Evolutionary conservation across 2,797 vertebrate species (phyloP).

Genomic region (Cynodonichthys magdalenae): DNA sequence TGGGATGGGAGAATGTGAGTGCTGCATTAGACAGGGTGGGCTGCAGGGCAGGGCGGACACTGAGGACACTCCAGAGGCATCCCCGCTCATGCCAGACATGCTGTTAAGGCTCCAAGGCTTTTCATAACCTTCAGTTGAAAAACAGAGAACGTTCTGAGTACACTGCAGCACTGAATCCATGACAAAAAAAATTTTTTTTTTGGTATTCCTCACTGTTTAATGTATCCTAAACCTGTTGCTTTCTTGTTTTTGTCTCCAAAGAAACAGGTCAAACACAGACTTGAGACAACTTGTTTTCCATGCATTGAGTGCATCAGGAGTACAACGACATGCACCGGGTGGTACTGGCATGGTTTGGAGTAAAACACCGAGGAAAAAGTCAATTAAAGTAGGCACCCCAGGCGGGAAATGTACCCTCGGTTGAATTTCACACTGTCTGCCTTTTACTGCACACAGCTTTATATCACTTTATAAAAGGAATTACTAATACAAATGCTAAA

Average conservation of each 20-base stretch:
- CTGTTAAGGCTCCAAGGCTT: conserved; percentile 93
- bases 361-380: conserved; percentile 61
- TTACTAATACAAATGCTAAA: conserved; percentile 8
- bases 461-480: conserved; percentile 33
- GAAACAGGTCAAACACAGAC: conserved; percentile 78
- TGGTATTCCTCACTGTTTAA: conserved; percentile 58
- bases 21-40: conserved; percentile 90
- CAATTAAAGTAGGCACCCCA: conserved; percentile 66
- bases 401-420: conserved; percentile 65
- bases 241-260: conserved; percentile 82
- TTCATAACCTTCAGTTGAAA: conserved; percentile 92
- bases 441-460: conserved; percentile 28
- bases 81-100: conserved; percentile 88
- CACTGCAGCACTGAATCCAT: conserved; percentile 87
- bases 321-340: conserved; percentile 86
- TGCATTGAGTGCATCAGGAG: conserved; percentile 74
- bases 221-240: conserved; percentile 77
- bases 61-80: conserved; percentile 87
- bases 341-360: conserved; percentile 83
- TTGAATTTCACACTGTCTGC: conserved; percentile 39
- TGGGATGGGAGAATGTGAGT: conserved; percentile 91
- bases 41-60: conserved; percentile 90
- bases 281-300: conserved; percentile 88
- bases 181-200: conserved; percentile 64
- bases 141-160: conserved; percentile 90